These are phyloP conservation scores for Psix sp. DNA, from an alignment of 1,140 invertebrate genomes.

Conservation along the genomic window DNA sequence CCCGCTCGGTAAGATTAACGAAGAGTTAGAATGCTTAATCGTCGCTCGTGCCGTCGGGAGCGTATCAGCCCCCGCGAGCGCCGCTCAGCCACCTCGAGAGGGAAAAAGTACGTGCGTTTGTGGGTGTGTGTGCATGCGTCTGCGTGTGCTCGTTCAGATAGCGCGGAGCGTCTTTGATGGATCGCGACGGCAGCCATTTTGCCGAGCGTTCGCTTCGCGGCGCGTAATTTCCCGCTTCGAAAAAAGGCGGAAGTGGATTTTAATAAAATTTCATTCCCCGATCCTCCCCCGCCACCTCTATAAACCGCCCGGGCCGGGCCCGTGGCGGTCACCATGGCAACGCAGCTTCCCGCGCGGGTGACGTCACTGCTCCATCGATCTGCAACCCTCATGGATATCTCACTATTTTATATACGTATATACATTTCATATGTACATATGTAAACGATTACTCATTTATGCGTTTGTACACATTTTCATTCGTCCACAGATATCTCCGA, in stretches of 20 bases:
- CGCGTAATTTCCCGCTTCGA: constrained; percentile 59
- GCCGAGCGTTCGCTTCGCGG: constrained; percentile 41
- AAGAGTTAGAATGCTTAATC: constrained; percentile 64
- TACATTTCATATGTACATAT: constrained; percentile 30
- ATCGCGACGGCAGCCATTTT: constrained; percentile 58
- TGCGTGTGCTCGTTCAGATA: no score
- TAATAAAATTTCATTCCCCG: constrained; percentile 76
- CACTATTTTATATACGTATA: constrained; percentile 47
- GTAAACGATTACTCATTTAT: constrained; percentile 21
- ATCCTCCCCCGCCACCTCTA: constrained; percentile 56
- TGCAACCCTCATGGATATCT: constrained; percentile 65
- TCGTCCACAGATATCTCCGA: no score
- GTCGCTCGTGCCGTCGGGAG: constrained; percentile 34
- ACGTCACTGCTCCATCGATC: constrained; percentile 77
- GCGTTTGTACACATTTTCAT: constrained; percentile 4
- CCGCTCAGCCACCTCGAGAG: no score
- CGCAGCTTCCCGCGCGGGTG: constrained; percentile 75
- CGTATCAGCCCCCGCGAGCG: constrained; percentile 24
- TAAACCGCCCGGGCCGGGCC: constrained; percentile 67
- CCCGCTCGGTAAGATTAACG: constrained; percentile 68
- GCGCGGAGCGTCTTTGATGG: no score
- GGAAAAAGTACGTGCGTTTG: no score
- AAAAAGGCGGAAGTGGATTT: constrained; percentile 72
- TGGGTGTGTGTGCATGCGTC: no score
- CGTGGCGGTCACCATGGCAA: constrained; percentile 77